phyloP scores from a whole-genome alignment of 2,113 vertebrate genomes.

The Chaenocephalus aceratus region DNA sequence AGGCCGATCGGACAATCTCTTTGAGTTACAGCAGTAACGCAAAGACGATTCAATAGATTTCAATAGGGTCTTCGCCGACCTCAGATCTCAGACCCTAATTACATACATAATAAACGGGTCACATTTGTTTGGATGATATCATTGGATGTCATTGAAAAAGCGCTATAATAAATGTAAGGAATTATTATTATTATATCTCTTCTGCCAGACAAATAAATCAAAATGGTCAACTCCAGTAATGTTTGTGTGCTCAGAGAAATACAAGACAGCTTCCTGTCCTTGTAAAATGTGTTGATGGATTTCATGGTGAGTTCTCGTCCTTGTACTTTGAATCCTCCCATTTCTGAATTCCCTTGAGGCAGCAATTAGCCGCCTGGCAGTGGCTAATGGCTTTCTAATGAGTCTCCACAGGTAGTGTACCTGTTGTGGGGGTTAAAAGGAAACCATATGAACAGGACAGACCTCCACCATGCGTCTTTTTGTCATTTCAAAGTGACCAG shows the following conservation, averaged over 20 bases:
- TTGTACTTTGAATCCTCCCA: slow-evolving; percentile 54
- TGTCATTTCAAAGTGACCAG: slow-evolving; percentile 33
- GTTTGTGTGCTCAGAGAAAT: background rate
- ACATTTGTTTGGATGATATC: background rate
- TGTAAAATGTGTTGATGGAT: slow-evolving; percentile 35
- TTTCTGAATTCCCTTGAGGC: slow-evolving; percentile 58
- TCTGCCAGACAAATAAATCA: slow-evolving; percentile 16
- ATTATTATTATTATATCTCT: background rate
- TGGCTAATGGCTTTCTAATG: slow-evolving; percentile 81
- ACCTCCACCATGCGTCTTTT: slow-evolving; percentile 8
- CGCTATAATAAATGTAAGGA: too few species aligned
- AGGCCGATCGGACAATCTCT: too few species aligned
- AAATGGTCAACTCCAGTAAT: slow-evolving; percentile 2
- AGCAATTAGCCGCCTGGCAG: slow-evolving; percentile 71
- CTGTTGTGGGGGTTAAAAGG: slow-evolving; percentile 68
- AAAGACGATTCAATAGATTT: too few species aligned
- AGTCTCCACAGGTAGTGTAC: slow-evolving; percentile 78
- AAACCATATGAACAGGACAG: slow-evolving; percentile 20
- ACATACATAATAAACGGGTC: background rate
- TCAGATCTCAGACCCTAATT: background rate
- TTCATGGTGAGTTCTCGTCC: slow-evolving; percentile 53
- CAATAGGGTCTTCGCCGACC: too few species aligned
- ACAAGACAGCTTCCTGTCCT: slow-evolving; percentile 33
- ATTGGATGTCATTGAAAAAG: too few species aligned
- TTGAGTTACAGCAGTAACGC: too few species aligned